Evolutionary conservation across 2,797 vertebrate species (phyloP).

Genomic region (Ceyx erithaca): DNA sequence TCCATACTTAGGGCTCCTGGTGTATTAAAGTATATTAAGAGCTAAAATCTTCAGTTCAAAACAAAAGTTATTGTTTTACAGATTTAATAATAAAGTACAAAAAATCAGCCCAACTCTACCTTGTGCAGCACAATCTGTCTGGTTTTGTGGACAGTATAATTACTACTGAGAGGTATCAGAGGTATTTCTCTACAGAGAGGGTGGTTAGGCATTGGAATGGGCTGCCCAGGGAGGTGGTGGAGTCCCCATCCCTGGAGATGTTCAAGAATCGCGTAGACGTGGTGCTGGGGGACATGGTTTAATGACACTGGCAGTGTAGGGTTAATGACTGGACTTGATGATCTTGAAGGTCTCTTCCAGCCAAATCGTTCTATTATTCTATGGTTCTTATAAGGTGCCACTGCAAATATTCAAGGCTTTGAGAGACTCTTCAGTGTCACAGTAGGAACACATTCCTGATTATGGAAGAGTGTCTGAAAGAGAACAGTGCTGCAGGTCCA

Average conservation of each 20-base stretch:
- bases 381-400: background rate
- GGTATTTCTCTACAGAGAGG: background rate
- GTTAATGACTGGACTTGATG: too few species aligned
- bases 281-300: too few species aligned
- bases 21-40: background rate
- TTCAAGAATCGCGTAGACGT: too few species aligned
- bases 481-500: background rate
- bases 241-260: too few species aligned
- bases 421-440: background rate
- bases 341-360: too few species aligned
- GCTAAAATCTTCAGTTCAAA: background rate
- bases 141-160: background rate
- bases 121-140: background rate
- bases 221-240: too few species aligned
- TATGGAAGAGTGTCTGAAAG: background rate
- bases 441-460: background rate
- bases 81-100: background rate
- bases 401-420: background rate
- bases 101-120: background rate
- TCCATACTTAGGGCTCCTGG: fast-evolving
- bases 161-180: background rate
- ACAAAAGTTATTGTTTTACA: background rate
- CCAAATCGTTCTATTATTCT: too few species aligned
- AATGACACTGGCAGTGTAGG: too few species aligned
- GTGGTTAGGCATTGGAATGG: too few species aligned